These are phyloP conservation scores for Xiphophorus couchianus DNA, from an alignment of 2,113 vertebrate species.

Conservation along the genomic window DNA sequence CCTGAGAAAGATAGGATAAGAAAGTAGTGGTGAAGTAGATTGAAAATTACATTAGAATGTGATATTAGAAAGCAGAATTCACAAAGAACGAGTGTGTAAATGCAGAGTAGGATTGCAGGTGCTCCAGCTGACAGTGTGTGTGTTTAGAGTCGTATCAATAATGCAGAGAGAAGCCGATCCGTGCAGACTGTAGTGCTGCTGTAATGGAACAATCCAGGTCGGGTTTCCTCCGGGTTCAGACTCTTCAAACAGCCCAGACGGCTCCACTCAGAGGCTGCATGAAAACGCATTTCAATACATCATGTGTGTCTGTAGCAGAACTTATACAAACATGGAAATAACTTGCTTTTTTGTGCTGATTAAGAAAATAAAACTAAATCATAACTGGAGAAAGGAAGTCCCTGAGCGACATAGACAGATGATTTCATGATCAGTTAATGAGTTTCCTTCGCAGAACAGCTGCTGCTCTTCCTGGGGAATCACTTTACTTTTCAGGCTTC, in stretches of 20 bases:
- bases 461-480: constrained; percentile 19
- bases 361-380: neutral
- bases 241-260: constrained; percentile 31
- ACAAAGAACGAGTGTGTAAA: constrained; percentile 21
- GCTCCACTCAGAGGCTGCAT: constrained; percentile 17
- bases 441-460: constrained; percentile 24
- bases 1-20: neutral
- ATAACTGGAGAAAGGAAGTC: neutral
- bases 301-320: neutral
- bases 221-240: constrained; percentile 56
- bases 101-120: constrained; percentile 21
- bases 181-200: constrained; percentile 51
- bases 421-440: constrained; percentile 4
- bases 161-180: constrained; percentile 69
- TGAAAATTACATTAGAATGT: neutral
- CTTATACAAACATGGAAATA: neutral
- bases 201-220: constrained; percentile 77
- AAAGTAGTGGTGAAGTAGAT: neutral
- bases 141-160: constrained; percentile 60
- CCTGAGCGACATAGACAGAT: neutral
- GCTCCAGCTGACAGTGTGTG: constrained; percentile 28
- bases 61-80: neutral
- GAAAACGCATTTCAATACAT: constrained; percentile 20
- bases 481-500: constrained; percentile 4
- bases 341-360: neutral